A percentile compares a stretch with the other conserved stretches of the same genome.
Evolutionary conservation across 2,888 invertebrate genomes (phyloP).

Genomic region (Melangyna quadrimaculata): DNA sequence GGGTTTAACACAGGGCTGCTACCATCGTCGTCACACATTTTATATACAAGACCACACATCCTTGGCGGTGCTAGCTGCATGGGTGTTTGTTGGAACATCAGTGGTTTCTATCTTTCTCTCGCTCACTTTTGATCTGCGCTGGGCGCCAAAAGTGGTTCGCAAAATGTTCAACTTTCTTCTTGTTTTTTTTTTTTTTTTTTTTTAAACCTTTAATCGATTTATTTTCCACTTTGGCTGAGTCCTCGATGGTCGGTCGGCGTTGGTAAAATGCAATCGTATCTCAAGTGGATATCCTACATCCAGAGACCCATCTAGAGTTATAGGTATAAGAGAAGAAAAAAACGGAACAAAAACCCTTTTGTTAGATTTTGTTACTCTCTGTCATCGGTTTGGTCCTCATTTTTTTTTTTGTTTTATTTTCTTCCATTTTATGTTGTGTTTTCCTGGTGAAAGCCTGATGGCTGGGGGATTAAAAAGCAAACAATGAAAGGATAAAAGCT

Average conservation of each 20-base stretch:
- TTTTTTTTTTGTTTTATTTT: neutral
- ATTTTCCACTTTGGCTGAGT: constrained; percentile 43
- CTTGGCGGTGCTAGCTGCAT: neutral
- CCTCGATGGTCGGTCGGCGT: constrained; percentile 20
- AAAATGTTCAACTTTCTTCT: constrained; percentile 25
- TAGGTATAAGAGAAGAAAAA: neutral
- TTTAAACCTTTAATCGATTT: constrained; percentile 57
- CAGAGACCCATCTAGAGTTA: neutral
- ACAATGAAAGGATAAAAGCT: constrained; percentile 52
- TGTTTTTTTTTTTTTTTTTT: neutral
- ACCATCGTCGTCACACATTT: constrained; percentile 12
- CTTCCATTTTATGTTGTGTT: neutral
- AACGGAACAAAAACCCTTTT: constrained; percentile 25
- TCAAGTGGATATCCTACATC: constrained; percentile 40
- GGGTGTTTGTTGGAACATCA: neutral
- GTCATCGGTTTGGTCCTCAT: constrained; percentile 16
- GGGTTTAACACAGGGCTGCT: constrained; percentile 5
- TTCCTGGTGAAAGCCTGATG: constrained; percentile 28
- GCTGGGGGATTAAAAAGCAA: constrained; percentile 47
- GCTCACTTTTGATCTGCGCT: neutral
- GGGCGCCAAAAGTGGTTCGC: constrained; percentile 36
- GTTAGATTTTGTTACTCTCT: constrained; percentile 52
- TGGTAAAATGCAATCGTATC: constrained; percentile 43
- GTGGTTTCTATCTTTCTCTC: neutral
- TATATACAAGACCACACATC: neutral